phyloP scores from a whole-genome alignment of 2,113 vertebrate genomes.

The Jaculus jaculus region DNA sequence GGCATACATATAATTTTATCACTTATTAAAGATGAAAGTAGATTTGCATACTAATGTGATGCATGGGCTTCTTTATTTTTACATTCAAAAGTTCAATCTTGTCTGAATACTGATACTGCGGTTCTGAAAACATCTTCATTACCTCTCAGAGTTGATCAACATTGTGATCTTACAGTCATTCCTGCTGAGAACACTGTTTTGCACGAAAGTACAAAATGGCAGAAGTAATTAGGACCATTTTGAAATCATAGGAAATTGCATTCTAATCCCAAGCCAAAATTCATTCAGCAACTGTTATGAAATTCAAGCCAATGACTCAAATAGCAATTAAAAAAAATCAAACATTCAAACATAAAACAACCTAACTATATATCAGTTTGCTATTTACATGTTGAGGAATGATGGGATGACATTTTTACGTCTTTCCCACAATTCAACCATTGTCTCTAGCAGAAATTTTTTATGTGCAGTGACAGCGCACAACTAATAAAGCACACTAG shows the following conservation, averaged over 20 bases:
- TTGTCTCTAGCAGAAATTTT: background rate
- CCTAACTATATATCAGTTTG: background rate
- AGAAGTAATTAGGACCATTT: background rate
- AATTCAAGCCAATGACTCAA: background rate
- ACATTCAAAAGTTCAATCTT: background rate
- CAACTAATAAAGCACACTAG: too few relatives aligned
- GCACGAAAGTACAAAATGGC: background rate
- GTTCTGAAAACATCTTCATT: background rate
- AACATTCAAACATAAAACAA: background rate
- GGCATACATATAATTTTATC: background rate
- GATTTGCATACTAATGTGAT: background rate
- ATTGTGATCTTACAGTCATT: background rate
- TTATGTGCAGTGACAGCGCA: too few relatives aligned
- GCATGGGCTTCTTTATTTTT: background rate
- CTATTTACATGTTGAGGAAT: background rate
- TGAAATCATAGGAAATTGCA: background rate
- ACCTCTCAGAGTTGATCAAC: background rate
- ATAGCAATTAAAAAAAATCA: background rate
- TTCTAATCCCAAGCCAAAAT: background rate
- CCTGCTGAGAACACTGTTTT: background rate
- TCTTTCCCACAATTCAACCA: background rate
- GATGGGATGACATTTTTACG: background rate
- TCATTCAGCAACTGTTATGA: background rate
- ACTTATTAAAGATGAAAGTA: background rate
- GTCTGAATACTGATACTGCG: background rate